Base-by-base conservation (phyloP, 1,140 invertebrate genomes). In the Scylla paramamosain region DNA sequence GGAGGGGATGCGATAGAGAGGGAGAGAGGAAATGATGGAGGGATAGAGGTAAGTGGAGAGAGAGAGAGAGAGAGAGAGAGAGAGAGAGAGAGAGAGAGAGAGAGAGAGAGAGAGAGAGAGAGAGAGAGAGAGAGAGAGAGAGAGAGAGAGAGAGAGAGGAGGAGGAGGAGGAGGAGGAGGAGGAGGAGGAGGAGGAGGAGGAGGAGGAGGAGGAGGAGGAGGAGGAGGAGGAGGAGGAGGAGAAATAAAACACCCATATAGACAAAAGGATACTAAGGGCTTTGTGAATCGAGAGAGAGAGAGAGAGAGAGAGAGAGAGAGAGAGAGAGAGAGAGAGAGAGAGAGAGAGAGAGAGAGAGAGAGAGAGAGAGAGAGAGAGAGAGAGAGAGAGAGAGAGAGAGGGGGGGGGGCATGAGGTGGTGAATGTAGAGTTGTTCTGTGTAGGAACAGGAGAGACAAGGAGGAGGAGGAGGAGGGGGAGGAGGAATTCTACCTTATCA, bases 161-260 rank as follows among this genome's bases (percentile, higher is more conserved):
- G 20, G 59, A 25, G 20, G 10, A 25, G 8, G 20, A 48, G 14
- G 46, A 4, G 67, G 59, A 88, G 91, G 59, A 31, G 91, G 59
- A 88, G 91, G 67, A 45, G 0, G 29, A 28, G 14, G 67, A 92
- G 20, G 77, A 83, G 59, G n/a, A 92, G 31, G 67, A 45, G 29
- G 29, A 52, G 28, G 89, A 91, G 29, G 48, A 29, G n/a, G 89
- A 91, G 46, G 28, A 52, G 20, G 91, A 45, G 91, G 67, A 46
- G 3, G 31, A 28, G 14, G 32, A 92, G 31, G 77, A 77, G 52
- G 45, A 91, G 52, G 45, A 91, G 28, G 16, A 91, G 28, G 45
- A 91, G 52, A 20, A 91, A 39, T 39, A 39, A 39, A 39, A 39
- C 39, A 39, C 39, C 39, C 39, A 39, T 39, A 39, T 39, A 39